A percentile compares a stretch with the other conserved stretches of the same genome.
Conservation (phyloP, 2,113 vertebrate species). For the Apistogramma diplotaenia region DNA sequence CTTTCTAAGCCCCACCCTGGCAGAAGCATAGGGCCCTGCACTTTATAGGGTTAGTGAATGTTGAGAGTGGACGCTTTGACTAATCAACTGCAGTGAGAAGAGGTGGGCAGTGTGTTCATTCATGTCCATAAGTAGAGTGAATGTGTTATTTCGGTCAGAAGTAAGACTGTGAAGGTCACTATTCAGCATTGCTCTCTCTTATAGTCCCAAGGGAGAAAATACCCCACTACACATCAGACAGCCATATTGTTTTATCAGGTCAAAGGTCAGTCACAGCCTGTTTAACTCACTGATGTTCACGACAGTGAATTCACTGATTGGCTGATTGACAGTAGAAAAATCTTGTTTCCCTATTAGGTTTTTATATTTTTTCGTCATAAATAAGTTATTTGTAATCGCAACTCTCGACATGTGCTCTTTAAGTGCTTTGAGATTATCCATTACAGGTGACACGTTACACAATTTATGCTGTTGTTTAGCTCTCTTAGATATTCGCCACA, state of each 20-base stretch:
- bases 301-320: background rate
- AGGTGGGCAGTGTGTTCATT: background rate
- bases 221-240: background rate
- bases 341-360: background rate
- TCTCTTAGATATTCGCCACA: background rate
- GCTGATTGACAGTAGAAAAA: background rate
- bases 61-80: background rate
- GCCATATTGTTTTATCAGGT: background rate
- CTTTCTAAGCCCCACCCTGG: background rate
- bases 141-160: background rate
- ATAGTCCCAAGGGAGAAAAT: background rate
- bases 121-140: background rate
- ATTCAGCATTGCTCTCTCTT: background rate
- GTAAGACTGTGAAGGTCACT: background rate
- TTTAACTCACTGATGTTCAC: background rate
- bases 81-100: background rate
- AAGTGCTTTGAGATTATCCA: background rate
- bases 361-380: background rate
- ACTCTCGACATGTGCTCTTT: background rate
- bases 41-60: background rate
- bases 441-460: background rate
- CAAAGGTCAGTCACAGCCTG: background rate
- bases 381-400: background rate
- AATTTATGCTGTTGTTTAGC: background rate
- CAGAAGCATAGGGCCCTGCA: background rate